Conservation (phyloP, 2,797 vertebrate species). For the Semotilus atromaculatus region DNA sequence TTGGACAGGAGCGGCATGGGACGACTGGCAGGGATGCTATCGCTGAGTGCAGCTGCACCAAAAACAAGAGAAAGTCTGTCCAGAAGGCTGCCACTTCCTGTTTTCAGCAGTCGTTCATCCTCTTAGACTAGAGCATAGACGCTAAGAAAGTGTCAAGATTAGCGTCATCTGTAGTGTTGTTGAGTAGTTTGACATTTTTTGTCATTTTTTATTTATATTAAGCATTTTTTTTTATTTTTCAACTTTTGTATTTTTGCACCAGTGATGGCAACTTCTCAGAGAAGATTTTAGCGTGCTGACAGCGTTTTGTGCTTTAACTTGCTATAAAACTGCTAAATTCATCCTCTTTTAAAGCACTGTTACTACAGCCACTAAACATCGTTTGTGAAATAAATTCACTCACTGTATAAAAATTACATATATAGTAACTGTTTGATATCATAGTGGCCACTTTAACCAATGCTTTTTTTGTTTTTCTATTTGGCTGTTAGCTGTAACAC, state of each 20-base stretch:
- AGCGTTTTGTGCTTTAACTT: neutral
- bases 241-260: no score
- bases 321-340: neutral
- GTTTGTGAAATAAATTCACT: neutral
- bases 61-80: conserved; percentile 24
- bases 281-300: neutral
- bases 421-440: no score
- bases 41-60: conserved; percentile 21
- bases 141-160: neutral
- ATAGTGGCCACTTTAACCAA: neutral
- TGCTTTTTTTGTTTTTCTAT: no score
- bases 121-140: neutral
- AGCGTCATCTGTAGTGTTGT: neutral
- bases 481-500: no score
- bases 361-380: neutral
- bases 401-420: neutral
- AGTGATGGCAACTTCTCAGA: no score
- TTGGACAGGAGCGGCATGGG: conserved; percentile 36
- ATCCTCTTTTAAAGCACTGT: neutral
- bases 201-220: neutral
- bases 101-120: neutral
- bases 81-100: conserved; percentile 18
- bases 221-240: no score
- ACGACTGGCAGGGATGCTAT: conserved; percentile 26
- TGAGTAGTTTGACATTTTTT: no score